A percentile compares a stretch with the other conserved stretches of the same genome.
Conservation (phyloP, 2,888 invertebrate species). For the Tinea trinotella region DNA sequence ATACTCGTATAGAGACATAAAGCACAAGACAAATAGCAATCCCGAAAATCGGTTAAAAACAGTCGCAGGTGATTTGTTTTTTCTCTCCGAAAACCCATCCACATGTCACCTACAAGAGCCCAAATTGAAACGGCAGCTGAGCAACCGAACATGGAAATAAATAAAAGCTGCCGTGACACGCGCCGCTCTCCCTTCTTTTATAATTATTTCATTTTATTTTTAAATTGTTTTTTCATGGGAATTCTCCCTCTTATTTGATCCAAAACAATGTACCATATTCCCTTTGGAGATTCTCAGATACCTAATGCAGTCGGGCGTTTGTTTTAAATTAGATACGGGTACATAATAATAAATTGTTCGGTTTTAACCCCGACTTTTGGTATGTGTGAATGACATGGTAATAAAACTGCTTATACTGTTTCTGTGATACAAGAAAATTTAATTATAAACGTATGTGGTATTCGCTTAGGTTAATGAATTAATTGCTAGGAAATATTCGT, state of each 20-base stretch:
- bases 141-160: conserved; percentile 44
- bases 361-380: conserved; percentile 60
- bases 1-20: no score
- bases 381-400: conserved; percentile 63
- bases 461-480: no score
- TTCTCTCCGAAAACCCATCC: conserved; percentile 13
- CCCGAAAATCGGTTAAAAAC: not conserved
- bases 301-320: conserved; percentile 27
- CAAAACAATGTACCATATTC: conserved; percentile 48
- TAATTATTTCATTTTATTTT: conserved; percentile 72
- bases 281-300: conserved; percentile 20
- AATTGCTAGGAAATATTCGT: no score
- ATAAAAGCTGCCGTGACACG: conserved; percentile 59
- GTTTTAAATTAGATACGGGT: conserved; percentile 73
- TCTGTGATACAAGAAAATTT: conserved; percentile 30
- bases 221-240: conserved; percentile 70
- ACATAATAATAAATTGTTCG: conserved; percentile 70
- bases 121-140: conserved; percentile 54
- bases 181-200: conserved; percentile 63
- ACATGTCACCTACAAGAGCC: conserved; percentile 14
- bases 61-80: not conserved
- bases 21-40: not conserved
- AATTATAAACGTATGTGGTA: no score
- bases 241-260: conserved; percentile 60
- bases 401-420: conserved; percentile 61